These are phyloP conservation scores for Brenthis hecate DNA, from an alignment of 2,888 invertebrate species.

Conservation along the genomic window DNA sequence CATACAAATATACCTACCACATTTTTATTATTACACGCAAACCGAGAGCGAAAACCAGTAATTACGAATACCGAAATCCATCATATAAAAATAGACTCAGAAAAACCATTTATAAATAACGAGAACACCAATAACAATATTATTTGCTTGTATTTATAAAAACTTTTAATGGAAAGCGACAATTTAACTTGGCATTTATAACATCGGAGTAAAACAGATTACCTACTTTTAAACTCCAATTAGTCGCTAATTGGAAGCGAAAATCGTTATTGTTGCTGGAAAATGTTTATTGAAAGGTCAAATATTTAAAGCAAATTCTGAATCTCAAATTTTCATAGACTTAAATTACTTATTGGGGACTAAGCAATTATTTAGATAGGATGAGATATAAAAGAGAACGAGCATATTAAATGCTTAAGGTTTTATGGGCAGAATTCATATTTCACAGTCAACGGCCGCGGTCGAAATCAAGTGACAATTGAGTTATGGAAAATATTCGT, in stretches of 20 bases:
- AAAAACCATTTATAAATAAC: not conserved
- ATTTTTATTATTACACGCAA: too few species aligned
- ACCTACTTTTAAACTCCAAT: conserved; percentile 19
- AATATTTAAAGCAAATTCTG: conserved; percentile 9
- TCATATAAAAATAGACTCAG: too few species aligned
- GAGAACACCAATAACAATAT: not conserved
- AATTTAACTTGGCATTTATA: conserved; percentile 2
- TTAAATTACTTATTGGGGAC: not conserved
- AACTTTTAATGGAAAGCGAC: conserved; percentile 2
- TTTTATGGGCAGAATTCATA: too few species aligned
- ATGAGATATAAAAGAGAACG: too few species aligned
- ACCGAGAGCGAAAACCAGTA: too few species aligned
- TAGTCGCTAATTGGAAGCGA: conserved; percentile 21
- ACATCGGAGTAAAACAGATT: conserved; percentile 15
- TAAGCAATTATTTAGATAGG: too few species aligned
- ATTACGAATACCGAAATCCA: too few species aligned
- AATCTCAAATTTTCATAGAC: not conserved
- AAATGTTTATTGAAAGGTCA: conserved; percentile 7
- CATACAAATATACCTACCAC: too few species aligned
- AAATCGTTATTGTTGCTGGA: conserved; percentile 13
- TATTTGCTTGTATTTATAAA: conserved; percentile 11
- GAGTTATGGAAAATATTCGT: too few species aligned
- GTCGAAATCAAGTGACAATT: too few species aligned
- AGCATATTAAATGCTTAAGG: too few species aligned
- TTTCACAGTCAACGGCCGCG: too few species aligned